These are phyloP conservation scores for Glaucomys volans DNA, from an alignment of 2,113 vertebrate species.

Conservation along the genomic window DNA sequence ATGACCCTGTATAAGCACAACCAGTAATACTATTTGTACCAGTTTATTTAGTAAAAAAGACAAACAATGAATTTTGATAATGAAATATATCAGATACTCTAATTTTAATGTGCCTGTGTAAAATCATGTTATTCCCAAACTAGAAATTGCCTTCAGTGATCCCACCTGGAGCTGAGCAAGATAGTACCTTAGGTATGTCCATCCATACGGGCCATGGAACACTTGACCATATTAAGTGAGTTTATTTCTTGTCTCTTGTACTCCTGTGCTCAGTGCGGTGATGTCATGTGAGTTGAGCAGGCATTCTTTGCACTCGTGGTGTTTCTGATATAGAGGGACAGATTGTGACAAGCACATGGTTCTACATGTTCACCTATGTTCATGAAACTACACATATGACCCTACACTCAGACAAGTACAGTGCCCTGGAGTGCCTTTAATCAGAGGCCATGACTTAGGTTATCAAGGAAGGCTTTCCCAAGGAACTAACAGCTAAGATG, in stretches of 20 bases:
- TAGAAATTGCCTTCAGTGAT: constrained; percentile 44
- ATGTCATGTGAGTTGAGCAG: neutral
- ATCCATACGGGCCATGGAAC: neutral
- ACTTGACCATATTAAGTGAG: neutral
- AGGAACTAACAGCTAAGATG: neutral
- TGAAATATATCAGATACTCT: neutral
- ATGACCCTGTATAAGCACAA: neutral
- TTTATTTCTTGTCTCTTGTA: neutral
- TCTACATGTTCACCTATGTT: neutral
- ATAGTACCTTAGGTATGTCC: neutral
- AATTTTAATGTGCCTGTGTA: constrained; percentile 21
- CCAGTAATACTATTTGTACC: neutral
- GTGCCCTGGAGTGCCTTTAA: neutral
- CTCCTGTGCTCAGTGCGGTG: neutral
- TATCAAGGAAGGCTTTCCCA: neutral
- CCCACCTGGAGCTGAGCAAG: neutral
- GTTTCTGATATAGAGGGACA: neutral
- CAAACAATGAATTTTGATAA: constrained; percentile 8
- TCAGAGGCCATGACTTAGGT: neutral
- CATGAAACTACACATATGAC: neutral
- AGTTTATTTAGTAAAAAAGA: constrained; percentile 3
- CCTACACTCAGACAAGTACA: neutral
- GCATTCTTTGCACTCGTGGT: neutral
- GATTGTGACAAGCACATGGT: neutral
- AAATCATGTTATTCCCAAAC: neutral